Base-by-base conservation (phyloP, 2,797 vertebrate genomes). In the Liparis tanakae region DNA sequence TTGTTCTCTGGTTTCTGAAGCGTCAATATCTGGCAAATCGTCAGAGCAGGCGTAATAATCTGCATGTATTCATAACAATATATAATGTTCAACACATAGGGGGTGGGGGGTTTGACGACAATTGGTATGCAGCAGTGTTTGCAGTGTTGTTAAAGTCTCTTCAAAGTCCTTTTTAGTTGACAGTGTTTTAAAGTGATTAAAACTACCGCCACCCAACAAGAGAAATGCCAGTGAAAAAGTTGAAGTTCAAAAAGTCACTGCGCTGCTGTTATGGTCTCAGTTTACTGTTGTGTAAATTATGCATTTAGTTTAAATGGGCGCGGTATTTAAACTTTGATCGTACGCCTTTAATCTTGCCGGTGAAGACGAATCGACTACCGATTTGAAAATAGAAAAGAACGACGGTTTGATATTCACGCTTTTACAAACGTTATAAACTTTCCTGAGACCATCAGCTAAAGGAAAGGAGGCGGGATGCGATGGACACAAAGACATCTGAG, bases 371-470 rank as follows among this genome's bases (percentile, higher is more conserved):
- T 74, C 74, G 74, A 67, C 33, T 30, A 34, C 64, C 25, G 43
- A 72, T 36, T 30, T 70, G 56, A 70, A 78, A 39, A 68, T 36
- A 64, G 13, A 62, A 30, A 30, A 4, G 30, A 78, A 48, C 9
- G 30, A 63, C 12, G 12, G 43, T 60, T 17, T 22, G 18, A 57
- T 62, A 72, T 70, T 56, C 18, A 59, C 5, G 39, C 60, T 76
- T 77, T 13, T 41, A 20, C 41, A 74, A 33, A 54, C 10, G 5
- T 70, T 76, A 46, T 13, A 36, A 17, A 1, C 39, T 20, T 25
- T 70, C 50, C 69, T 72, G 74, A 89, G 83, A 90, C 72, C 83
- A 83, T 85, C 79, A 79, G 76, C 72, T 68, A 60, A 69, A 82
- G 76, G 25, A 72, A 68, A 77, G 48, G 60, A 78, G 81, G 74